Conservation (phyloP, 2,797 vertebrate species). For the Chaunax sp. region DNA sequence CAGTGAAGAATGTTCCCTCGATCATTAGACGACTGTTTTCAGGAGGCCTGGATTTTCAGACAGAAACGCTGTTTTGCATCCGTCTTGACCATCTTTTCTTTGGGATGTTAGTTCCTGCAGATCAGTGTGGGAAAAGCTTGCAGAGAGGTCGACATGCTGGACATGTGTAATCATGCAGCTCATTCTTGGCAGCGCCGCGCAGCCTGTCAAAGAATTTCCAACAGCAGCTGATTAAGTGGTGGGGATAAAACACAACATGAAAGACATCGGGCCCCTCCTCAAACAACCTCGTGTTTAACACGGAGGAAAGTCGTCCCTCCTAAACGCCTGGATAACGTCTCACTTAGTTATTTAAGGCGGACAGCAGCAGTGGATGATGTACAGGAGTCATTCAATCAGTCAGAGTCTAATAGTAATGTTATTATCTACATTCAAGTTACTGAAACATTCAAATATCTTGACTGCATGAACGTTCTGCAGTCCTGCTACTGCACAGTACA, state of each 20-base stretch:
- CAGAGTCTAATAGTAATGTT: too few species aligned
- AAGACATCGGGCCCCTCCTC: not conserved
- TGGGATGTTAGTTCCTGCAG: conserved; percentile 27
- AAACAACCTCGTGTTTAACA: not conserved
- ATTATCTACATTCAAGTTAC: not conserved
- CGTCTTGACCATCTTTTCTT: conserved; percentile 10
- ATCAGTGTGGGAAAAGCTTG: conserved; percentile 17
- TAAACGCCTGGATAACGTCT: not conserved
- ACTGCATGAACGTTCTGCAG: not conserved
- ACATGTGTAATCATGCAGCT: conserved; percentile 49
- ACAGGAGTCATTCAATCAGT: too few species aligned
- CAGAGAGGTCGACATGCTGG: conserved; percentile 6
- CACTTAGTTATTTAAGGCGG: not conserved
- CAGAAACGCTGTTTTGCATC: not conserved
- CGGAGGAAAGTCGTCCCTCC: not conserved
- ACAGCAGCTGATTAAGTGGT: conserved; percentile 39
- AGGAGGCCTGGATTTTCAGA: not conserved
- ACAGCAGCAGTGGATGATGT: too few species aligned
- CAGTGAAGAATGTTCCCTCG: too few species aligned
- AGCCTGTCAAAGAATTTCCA: conserved; percentile 14
- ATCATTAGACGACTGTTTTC: not conserved
- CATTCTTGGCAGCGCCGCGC: conserved; percentile 29
- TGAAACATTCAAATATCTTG: not conserved
- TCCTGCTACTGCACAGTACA: not conserved
- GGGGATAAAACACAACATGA: conserved; percentile 10